A percentile compares a stretch with the other conserved stretches of the same genome.
These are phyloP conservation scores for Drosophila stalkeri DNA, from an alignment of 2,888 invertebrate species.

Conservation along the genomic window DNA sequence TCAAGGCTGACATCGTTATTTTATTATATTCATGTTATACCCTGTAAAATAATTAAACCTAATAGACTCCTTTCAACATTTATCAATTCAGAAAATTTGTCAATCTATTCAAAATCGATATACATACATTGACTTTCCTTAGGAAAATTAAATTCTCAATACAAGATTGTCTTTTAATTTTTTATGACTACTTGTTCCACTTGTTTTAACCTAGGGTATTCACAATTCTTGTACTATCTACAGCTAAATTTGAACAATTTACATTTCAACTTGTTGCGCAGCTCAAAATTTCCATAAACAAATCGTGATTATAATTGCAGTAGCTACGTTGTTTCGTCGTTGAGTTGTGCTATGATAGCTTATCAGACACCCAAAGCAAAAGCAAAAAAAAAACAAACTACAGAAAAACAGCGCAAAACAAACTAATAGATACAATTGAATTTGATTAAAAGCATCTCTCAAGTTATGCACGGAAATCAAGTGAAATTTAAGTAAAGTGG, in stretches of 20 bases:
- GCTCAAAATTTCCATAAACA: constrained; percentile 54
- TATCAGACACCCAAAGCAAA: constrained; percentile 50
- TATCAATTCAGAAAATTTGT: too few relatives aligned
- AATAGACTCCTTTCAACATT: too few relatives aligned
- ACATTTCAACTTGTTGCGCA: constrained; percentile 53
- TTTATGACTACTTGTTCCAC: background rate
- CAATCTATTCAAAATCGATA: background rate
- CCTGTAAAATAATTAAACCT: too few relatives aligned
- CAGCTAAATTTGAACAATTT: background rate
- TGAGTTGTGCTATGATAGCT: constrained; percentile 51
- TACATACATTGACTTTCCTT: too few relatives aligned
- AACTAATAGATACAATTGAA: constrained; percentile 72
- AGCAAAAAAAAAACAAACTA: background rate
- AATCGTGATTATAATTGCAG: constrained; percentile 46
- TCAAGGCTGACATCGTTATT: constrained; percentile 10
- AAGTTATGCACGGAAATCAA: constrained; percentile 55
- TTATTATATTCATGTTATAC: background rate
- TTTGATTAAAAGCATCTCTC: constrained; percentile 66
- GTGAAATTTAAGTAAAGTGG: constrained; percentile 45
- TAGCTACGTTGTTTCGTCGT: constrained; percentile 21
- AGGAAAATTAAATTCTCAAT: too few relatives aligned
- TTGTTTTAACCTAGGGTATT: background rate
- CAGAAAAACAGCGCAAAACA: constrained; percentile 23
- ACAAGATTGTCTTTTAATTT: background rate
- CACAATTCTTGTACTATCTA: background rate